Conservation (phyloP, 2,797 vertebrate species). For the Periparus ater region DNA sequence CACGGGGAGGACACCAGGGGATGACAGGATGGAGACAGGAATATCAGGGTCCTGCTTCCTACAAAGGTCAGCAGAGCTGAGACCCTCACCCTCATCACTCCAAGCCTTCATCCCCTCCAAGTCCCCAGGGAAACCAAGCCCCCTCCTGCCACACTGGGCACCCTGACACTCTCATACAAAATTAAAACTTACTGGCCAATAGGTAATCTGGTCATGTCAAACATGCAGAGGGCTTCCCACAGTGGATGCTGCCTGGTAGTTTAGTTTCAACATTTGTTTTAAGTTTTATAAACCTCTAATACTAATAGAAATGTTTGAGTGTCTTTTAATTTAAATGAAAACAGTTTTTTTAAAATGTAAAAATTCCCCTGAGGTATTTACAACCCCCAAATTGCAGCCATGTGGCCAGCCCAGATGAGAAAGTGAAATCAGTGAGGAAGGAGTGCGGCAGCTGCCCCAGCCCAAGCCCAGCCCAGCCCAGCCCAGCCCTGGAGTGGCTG, state of each 20-base stretch:
- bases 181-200: not conserved
- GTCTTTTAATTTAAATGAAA: slow-evolving; percentile 34
- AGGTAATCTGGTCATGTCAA: fast-evolving
- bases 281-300: slow-evolving; percentile 26
- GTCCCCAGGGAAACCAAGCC: not conserved
- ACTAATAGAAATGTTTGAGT: slow-evolving; percentile 9
- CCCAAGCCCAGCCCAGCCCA: not conserved
- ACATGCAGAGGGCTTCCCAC: fast-evolving
- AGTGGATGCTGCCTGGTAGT: not conserved
- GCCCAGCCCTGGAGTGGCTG: fast-evolving
- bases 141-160: not conserved
- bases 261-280: slow-evolving; percentile 3
- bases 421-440: not conserved
- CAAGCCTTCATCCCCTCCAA: not conserved
- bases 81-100: not conserved
- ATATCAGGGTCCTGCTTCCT: not conserved
- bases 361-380: slow-evolving; percentile 52
- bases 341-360: slow-evolving; percentile 35
- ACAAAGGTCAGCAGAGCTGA: not conserved
- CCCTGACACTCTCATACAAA: not conserved
- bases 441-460: not conserved
- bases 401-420: not conserved
- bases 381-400: slow-evolving; percentile 50
- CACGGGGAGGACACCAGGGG: not conserved
- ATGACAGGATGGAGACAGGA: not conserved